phyloP scores from a whole-genome alignment of 2,888 invertebrate species.

The Eurois occulta region DNA sequence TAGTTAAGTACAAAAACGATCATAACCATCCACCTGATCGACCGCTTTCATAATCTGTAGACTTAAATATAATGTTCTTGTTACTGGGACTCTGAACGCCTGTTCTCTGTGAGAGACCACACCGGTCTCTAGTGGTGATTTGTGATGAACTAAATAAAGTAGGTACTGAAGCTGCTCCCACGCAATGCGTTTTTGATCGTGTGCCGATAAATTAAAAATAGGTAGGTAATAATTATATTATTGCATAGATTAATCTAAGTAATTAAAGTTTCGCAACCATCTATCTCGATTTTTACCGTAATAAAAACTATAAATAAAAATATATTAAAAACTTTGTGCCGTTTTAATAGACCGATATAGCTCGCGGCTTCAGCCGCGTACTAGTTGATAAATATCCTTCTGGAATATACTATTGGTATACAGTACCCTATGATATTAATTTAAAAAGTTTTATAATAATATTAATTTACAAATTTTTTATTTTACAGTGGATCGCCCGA shows the following conservation, averaged over 20 bases:
- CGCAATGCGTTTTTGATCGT: too few species aligned
- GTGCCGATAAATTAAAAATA: not conserved
- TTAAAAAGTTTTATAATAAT: too few species aligned
- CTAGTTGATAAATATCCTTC: too few species aligned
- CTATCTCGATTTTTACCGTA: too few species aligned
- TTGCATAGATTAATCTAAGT: not conserved
- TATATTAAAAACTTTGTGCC: too few species aligned
- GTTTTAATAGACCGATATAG: not conserved
- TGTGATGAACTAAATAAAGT: too few species aligned
- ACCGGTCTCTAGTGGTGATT: not conserved
- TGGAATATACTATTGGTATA: too few species aligned
- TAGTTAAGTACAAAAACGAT: conserved; percentile 22
- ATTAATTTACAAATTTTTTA: too few species aligned
- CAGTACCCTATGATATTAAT: too few species aligned
- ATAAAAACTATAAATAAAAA: too few species aligned
- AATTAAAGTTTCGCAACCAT: not conserved
- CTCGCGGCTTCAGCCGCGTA: too few species aligned
- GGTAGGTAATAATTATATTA: not conserved
- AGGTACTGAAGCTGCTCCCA: too few species aligned
- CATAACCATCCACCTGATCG: conserved; percentile 25
- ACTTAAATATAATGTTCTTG: not conserved
- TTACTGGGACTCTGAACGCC: not conserved
- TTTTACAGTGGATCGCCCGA: conserved; percentile 78
- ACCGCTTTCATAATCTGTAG: not conserved
- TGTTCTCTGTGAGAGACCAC: not conserved